These are phyloP conservation scores for Drosophila ohnishii DNA, from an alignment of 1,140 invertebrate genomes.

Conservation along the genomic window DNA sequence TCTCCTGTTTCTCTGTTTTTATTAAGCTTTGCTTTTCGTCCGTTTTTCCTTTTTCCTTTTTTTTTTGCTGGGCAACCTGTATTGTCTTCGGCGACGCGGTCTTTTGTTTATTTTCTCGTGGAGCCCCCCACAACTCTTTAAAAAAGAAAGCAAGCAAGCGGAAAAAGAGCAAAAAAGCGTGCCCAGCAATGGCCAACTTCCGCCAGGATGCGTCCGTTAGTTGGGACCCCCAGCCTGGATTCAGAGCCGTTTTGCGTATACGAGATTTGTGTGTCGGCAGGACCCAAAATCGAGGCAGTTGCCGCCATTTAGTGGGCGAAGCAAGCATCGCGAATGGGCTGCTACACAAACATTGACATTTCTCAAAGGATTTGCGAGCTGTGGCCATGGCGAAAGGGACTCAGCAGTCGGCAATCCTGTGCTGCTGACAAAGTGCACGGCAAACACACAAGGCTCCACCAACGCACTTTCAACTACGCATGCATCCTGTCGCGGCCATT, in stretches of 20 bases:
- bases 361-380: constrained; percentile 74
- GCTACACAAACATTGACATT: constrained; percentile 71
- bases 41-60: not conserved
- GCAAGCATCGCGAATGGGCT: constrained; percentile 51
- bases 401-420: constrained; percentile 23
- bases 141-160: constrained; percentile 60
- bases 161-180: constrained; percentile 63
- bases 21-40: constrained; percentile 12
- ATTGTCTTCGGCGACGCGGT: constrained; percentile 43
- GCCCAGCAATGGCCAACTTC: constrained; percentile 64
- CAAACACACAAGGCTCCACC: constrained; percentile 54
- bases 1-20: constrained; percentile 19
- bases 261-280: constrained; percentile 43
- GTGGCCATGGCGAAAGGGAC: constrained; percentile 49
- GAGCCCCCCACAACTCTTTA: constrained; percentile 59
- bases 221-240: constrained; percentile 2
- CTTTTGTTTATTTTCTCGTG: constrained; percentile 59
- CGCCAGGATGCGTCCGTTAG: constrained; percentile 51
- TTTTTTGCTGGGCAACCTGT: constrained; percentile 20
- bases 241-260: constrained; percentile 27
- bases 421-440: constrained; percentile 67
- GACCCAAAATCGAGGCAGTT: constrained; percentile 42
- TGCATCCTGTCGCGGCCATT: constrained; percentile 27
- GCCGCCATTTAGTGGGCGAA: constrained; percentile 53
- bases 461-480: constrained; percentile 19